Conservation (phyloP, 64 coral and sea anemone genomes). For the Montipora capricornis region DNA sequence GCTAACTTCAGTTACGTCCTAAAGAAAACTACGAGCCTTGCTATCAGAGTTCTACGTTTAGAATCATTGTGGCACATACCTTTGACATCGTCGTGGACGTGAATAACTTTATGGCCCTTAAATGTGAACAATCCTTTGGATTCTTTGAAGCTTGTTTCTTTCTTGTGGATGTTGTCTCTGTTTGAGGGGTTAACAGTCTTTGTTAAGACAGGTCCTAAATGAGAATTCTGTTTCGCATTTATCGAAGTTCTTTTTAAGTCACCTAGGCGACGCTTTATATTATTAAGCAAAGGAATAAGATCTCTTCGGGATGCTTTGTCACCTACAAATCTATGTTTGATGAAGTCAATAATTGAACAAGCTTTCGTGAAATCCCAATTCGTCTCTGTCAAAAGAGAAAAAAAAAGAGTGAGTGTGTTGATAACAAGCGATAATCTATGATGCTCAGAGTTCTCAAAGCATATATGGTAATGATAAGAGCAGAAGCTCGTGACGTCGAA, state of each 20-base stretch:
- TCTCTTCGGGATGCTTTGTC: not conserved
- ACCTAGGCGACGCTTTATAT: slow-evolving; percentile 1
- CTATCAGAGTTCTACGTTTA: too few species aligned
- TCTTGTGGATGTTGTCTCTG: slow-evolving; percentile 11
- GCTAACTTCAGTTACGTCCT: too few species aligned
- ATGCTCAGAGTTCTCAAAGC: too few species aligned
- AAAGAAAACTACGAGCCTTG: too few species aligned
- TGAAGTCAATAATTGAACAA: slow-evolving; percentile 4
- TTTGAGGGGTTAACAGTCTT: not conserved
- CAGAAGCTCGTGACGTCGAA: too few species aligned
- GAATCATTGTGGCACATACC: not conserved
- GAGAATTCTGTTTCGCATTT: not conserved
- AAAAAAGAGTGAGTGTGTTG: not conserved
- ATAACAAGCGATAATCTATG: too few species aligned
- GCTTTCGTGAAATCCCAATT: not conserved
- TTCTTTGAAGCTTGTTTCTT: not conserved
- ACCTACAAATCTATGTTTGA: not conserved
- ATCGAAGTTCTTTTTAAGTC: slow-evolving; percentile 14
- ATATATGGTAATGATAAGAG: too few species aligned
- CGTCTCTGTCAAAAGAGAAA: not conserved
- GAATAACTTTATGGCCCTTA: slow-evolving; percentile 41
- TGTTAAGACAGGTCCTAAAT: not conserved
- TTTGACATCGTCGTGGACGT: slow-evolving; percentile 7
- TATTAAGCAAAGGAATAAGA: slow-evolving; percentile 1
- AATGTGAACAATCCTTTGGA: not conserved